A percentile compares a stretch with the other conserved stretches of the same genome.
These are phyloP conservation scores for Pomacea maculata DNA, from an alignment of 1,140 invertebrate genomes.

Conservation along the genomic window DNA sequence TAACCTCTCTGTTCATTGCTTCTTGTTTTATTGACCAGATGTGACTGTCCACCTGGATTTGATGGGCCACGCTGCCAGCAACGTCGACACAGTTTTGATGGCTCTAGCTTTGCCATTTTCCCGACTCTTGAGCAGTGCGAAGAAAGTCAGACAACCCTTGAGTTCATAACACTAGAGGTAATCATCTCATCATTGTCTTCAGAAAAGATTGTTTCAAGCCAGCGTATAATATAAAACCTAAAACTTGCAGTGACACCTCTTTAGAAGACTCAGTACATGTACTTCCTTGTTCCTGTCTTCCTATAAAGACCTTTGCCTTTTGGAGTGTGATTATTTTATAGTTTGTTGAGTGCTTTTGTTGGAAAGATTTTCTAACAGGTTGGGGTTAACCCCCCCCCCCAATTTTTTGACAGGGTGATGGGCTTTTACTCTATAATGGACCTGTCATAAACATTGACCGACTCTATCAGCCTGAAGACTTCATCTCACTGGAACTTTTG, in stretches of 20 bases:
- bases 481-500: slow-evolving; percentile 91
- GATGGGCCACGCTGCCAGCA: slow-evolving; percentile 96
- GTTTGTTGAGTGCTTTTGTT: too few relatives aligned
- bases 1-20: neutral
- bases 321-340: too few relatives aligned
- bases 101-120: slow-evolving; percentile 83
- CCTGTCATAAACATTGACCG: slow-evolving; percentile 77
- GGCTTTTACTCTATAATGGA: slow-evolving; percentile 95
- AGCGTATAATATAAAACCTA: too few relatives aligned
- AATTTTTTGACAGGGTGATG: slow-evolving; percentile 75
- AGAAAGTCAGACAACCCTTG: slow-evolving; percentile 90
- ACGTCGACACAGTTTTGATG: slow-evolving; percentile 90
- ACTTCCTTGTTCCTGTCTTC: too few relatives aligned
- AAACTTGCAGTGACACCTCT: too few relatives aligned
- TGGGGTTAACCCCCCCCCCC: neutral
- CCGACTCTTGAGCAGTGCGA: slow-evolving; percentile 95
- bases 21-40: slow-evolving; percentile 67
- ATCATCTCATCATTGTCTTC: too few relatives aligned
- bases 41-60: slow-evolving; percentile 89
- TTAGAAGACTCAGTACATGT: too few relatives aligned
- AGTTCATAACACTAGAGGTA: slow-evolving; percentile 83
- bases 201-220: too few relatives aligned
- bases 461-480: slow-evolving; percentile 72
- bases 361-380: neutral
- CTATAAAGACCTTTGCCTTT: too few relatives aligned